Evolutionary conservation across 2,113 vertebrate genomes (phyloP), one percentile per base, ranked within the genome.

Genomic region (Gyps fulvus): DNA sequence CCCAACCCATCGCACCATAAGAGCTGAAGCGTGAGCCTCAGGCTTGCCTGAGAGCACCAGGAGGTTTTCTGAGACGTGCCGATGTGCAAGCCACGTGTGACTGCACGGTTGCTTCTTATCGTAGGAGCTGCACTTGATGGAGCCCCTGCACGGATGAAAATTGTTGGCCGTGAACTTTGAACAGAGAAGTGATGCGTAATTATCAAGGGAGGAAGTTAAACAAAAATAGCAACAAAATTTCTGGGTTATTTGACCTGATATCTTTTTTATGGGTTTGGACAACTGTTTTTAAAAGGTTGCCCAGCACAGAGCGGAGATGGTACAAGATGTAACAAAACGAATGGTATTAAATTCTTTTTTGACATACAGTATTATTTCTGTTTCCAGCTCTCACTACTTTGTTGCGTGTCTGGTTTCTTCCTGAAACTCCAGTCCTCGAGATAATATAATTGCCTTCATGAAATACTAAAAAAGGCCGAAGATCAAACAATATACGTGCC

Each of bases 11-110:
- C 0, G 2, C 25, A 40, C 7, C 23, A 4, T 17, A 22, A 13
- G 50, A 71, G 22, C 14, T 10, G 43, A 47, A 74, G 40, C 1
- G 2, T 27, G 25, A 16, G 26, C 16, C 32, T 34, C 42, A 14
- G 65, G 23, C 42, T 82, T 71, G 42, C 36, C 31, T 8, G 32
- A 59, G 11, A 31, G n/a, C 43, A 47, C 31, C 38, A 49, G 26
- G 38, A 69, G 22, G 3, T 72, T 63, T 59, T 50, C 58, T 32
- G 49, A 47, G 38, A 40, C 12, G 6, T 4, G 13, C 8, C 23
- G n/a, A 50, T 34, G 34, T 47, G 47, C 1, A 5, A 83, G 16
- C 32, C 32, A 40, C 1, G 0, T 32, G 17, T 0, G 5, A 50
- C 42, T 29, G 22, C 31, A 10, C 6, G 29, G 54, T 5, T 49